A percentile compares a stretch with the other conserved stretches of the same genome.
Conservation (phyloP, 1,140 invertebrate species). For the Pogonus chalceus region DNA sequence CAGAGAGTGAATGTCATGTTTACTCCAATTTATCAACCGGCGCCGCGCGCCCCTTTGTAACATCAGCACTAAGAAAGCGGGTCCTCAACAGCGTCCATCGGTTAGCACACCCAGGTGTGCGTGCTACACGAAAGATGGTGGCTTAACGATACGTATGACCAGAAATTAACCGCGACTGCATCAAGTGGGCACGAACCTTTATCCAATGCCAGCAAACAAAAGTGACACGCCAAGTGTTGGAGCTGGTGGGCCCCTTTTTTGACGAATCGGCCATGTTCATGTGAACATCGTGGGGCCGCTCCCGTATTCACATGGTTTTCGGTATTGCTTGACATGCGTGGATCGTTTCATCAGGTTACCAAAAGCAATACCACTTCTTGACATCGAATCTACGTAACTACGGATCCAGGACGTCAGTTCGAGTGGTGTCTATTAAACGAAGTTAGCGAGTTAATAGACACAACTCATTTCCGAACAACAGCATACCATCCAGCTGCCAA, state of each 20-base stretch:
- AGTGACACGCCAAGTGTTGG: conserved; percentile 19
- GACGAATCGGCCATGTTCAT: conserved; percentile 24
- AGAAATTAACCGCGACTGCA: conserved; percentile 17
- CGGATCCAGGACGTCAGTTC: background rate
- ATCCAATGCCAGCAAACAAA: conserved; percentile 21
- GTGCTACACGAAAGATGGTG: conserved; percentile 15
- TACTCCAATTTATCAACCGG: background rate
- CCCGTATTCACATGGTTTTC: conserved; percentile 18
- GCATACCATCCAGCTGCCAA: conserved; percentile 31
- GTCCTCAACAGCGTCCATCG: conserved; percentile 26
- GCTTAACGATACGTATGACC: conserved; percentile 22
- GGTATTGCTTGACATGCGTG: conserved; percentile 35
- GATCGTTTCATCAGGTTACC: conserved; percentile 39
- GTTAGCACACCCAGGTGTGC: conserved; percentile 21
- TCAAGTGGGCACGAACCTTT: conserved; percentile 15
- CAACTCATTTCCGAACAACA: conserved; percentile 8
- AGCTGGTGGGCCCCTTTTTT: too few relatives aligned
- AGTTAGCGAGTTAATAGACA: background rate
- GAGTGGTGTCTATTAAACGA: background rate
- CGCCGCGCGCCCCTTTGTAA: conserved; percentile 18
- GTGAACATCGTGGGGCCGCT: conserved; percentile 32
- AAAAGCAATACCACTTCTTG: conserved; percentile 34
- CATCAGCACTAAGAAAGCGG: conserved; percentile 16
- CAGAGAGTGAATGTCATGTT: too few relatives aligned
- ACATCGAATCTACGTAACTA: conserved; percentile 27